Evolutionary conservation across 2,888 invertebrate species (phyloP).

Genomic region (Drosophila nigricruria): DNA sequence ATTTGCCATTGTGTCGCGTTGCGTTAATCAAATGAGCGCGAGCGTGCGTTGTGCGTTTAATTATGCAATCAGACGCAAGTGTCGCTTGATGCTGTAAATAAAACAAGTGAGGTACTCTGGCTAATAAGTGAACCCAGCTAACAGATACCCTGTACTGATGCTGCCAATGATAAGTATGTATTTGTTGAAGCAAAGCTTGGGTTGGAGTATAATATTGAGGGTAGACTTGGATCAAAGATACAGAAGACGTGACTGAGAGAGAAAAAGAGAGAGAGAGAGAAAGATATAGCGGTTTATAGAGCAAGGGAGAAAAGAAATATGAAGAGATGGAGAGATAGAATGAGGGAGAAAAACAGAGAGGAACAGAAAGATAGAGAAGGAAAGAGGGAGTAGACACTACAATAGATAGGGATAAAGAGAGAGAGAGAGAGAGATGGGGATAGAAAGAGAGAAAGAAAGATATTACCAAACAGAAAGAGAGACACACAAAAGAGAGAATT

Average conservation of each 20-base stretch:
- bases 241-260: not conserved
- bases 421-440: not conserved
- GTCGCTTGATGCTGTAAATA: conserved; percentile 32
- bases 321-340: not conserved
- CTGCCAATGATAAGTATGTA: not conserved
- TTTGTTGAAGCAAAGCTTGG: not conserved
- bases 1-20: conserved; percentile 1
- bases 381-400: no score
- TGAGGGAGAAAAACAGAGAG: not conserved
- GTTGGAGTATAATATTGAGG: no score
- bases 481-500: no score
- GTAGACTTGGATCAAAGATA: not conserved
- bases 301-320: not conserved
- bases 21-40: conserved; percentile 57
- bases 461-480: not conserved
- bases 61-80: conserved; percentile 58
- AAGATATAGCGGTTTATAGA: no score
- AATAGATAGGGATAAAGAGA: not conserved
- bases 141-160: conserved; percentile 6
- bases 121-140: not conserved
- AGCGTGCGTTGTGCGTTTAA: conserved; percentile 35
- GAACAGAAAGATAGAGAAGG: not conserved
- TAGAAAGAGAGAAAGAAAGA: not conserved
- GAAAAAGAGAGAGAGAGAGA: not conserved
- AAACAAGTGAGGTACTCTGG: not conserved